Percentiles rank a stretch among this genome's conserved stretches.
Conservation (phyloP, 2,113 vertebrate species). For the Dolichotis patagonum region DNA sequence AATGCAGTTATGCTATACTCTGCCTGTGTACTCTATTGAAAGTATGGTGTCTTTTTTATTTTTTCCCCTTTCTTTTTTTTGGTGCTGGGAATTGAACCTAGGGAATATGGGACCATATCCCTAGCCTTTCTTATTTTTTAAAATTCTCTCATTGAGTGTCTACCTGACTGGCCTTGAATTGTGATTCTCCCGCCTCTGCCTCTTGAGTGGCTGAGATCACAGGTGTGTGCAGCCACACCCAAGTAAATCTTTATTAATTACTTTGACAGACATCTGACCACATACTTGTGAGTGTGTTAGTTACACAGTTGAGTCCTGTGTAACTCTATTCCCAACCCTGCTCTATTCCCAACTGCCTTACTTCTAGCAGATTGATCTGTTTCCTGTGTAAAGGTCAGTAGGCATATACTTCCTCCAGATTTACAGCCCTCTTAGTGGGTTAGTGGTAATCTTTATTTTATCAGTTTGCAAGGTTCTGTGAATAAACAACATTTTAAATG, state of each 20-base stretch:
- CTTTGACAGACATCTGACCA: not conserved
- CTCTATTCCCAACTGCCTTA: not conserved
- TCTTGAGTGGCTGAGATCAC: not conserved
- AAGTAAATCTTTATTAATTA: not conserved
- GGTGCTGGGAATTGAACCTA: not conserved
- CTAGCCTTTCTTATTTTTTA: not conserved
- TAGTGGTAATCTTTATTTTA: constrained; percentile 17
- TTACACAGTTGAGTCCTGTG: not conserved
- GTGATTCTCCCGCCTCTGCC: not conserved
- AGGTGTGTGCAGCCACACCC: not conserved
- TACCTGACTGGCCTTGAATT: not conserved
- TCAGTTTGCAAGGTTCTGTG: not conserved
- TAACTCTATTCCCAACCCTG: not conserved
- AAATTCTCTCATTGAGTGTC: not conserved
- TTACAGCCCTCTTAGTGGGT: not conserved
- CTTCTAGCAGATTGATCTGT: not conserved
- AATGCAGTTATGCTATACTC: not conserved
- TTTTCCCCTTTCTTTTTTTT: not conserved
- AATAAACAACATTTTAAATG: constrained; percentile 38
- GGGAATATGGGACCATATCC: not conserved
- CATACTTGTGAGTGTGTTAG: not conserved
- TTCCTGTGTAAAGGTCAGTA: not conserved
- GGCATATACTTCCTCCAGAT: not conserved
- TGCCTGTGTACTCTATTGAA: not conserved
- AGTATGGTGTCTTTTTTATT: not conserved